Evolutionary conservation across 1,140 invertebrate species (phyloP).

Genomic region (Cydia amplana): DNA sequence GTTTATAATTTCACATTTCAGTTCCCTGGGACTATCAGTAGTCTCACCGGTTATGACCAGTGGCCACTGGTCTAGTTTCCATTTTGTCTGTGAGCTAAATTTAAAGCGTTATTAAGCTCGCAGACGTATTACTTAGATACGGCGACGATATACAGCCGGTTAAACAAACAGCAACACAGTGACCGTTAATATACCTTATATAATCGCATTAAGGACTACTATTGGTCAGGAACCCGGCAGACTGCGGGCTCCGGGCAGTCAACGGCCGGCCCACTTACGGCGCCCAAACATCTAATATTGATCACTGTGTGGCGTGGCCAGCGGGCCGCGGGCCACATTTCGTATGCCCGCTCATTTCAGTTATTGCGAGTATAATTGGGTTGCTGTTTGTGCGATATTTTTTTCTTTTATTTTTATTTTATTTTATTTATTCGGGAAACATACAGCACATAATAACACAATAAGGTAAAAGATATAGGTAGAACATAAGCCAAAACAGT

Average conservation of each 20-base stretch:
- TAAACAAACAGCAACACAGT: neutral
- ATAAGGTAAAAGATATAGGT: too few species aligned
- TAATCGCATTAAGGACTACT: neutral
- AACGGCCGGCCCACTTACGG: slow-evolving; percentile 1
- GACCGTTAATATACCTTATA: neutral
- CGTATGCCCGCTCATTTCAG: neutral
- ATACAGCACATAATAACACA: too few species aligned
- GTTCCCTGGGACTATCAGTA: too few species aligned
- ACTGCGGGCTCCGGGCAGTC: neutral
- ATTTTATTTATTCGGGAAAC: too few species aligned
- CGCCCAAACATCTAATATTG: slow-evolving; percentile 7
- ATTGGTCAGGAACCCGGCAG: neutral
- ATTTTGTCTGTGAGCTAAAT: neutral
- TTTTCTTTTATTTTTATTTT: too few species aligned
- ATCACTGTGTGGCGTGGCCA: neutral
- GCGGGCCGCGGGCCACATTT: neutral
- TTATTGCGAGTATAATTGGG: too few species aligned
- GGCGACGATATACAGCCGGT: too few species aligned
- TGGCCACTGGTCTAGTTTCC: too few species aligned
- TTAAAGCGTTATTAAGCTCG: neutral
- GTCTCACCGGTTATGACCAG: too few species aligned
- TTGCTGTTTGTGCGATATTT: too few species aligned
- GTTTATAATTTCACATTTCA: too few species aligned
- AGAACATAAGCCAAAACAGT: too few species aligned
- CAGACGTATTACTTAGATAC: neutral